A percentile compares a stretch with the other conserved stretches of the same genome.
These are phyloP conservation scores for Cremastinae sp. DNA, from an alignment of 2,888 invertebrate genomes.

Conservation along the genomic window DNA sequence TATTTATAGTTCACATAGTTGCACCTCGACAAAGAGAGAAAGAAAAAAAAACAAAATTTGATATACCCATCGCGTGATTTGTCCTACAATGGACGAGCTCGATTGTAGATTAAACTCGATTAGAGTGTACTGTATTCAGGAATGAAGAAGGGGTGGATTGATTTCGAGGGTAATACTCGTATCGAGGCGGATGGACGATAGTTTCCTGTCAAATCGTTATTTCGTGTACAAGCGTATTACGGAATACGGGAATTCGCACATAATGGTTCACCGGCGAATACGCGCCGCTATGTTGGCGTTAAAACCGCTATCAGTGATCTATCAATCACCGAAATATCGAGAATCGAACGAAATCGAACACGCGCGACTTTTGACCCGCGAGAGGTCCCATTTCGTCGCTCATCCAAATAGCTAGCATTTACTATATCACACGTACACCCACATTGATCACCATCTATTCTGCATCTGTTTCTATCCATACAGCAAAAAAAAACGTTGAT, in stretches of 20 bases:
- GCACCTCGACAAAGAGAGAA: too few relatives aligned
- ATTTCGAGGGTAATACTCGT: constrained; percentile 22
- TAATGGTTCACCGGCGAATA: constrained; percentile 30
- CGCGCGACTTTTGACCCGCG: not conserved
- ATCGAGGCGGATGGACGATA: constrained; percentile 26
- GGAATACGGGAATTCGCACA: constrained; percentile 34
- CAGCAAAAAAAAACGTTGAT: too few relatives aligned
- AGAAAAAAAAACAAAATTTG: too few relatives aligned
- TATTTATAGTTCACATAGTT: not conserved
- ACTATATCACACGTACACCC: constrained; percentile 1
- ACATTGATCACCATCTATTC: not conserved
- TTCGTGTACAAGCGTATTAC: constrained; percentile 27
- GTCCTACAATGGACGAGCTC: too few relatives aligned
- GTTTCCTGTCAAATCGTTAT: constrained; percentile 29
- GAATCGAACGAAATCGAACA: constrained; percentile 18
- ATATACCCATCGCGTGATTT: too few relatives aligned
- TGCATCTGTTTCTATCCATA: too few relatives aligned
- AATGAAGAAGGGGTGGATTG: constrained; percentile 24
- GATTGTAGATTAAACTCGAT: too few relatives aligned
- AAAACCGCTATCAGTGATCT: constrained; percentile 41
- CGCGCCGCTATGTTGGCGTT: not conserved
- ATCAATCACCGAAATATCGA: constrained; percentile 40
- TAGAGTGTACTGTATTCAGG: too few relatives aligned
- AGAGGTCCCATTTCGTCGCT: constrained; percentile 38
- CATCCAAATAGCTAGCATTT: constrained; percentile 43